These are phyloP conservation scores for Polymixis lichenea DNA, from an alignment of 2,888 invertebrate genomes.

Conservation along the genomic window DNA sequence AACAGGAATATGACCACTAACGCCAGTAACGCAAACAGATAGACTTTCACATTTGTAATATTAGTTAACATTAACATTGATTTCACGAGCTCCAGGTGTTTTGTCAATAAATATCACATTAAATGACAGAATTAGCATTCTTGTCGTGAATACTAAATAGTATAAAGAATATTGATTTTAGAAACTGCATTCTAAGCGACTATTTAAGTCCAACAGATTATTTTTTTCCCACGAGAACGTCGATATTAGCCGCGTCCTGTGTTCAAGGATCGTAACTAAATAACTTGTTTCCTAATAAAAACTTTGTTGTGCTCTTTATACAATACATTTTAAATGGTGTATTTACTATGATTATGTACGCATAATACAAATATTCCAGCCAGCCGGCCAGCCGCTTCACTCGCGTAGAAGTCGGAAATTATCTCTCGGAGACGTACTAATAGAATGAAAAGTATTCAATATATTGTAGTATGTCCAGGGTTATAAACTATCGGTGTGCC, in stretches of 20 bases:
- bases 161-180: conserved; percentile 36
- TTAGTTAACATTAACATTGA: conserved; percentile 4
- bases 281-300: background rate
- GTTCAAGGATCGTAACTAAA: conserved; percentile 7
- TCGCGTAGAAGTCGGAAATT: too few relatives aligned
- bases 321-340: background rate
- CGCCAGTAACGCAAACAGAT: background rate
- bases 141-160: conserved; percentile 41
- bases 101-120: conserved; percentile 26
- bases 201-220: conserved; percentile 3
- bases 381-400: too few relatives aligned
- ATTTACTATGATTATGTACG: background rate
- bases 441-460: too few relatives aligned
- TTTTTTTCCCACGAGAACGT: conserved; percentile 27
- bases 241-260: background rate
- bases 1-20: too few relatives aligned
- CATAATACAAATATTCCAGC: background rate
- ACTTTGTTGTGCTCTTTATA: background rate
- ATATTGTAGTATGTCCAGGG: too few relatives aligned
- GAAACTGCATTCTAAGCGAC: conserved; percentile 42
- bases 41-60: background rate
- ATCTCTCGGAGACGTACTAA: too few relatives aligned
- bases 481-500: too few relatives aligned
- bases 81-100: conserved; percentile 34
- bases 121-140: conserved; percentile 33